Base-by-base conservation (phyloP, 2,888 invertebrate species). In the Phengaris alcon region DNA sequence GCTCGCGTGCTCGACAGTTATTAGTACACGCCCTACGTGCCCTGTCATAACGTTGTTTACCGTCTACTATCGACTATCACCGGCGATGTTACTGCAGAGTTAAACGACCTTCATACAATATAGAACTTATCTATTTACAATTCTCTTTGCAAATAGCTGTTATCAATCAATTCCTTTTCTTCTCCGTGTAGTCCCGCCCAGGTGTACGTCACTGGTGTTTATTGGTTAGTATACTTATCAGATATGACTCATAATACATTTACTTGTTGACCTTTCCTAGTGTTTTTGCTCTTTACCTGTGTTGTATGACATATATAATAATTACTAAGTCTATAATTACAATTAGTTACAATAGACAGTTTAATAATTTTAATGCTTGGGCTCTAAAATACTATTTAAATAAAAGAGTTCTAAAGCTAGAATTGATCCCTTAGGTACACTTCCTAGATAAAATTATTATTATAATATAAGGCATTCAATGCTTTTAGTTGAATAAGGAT, bases 1-100 rank as follows among this genome's bases (percentile, higher is more conserved):
- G 86, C 81, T 89, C 79, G 92, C 93, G 90, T 93, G 93, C 90
- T 90, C 88, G 85, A 79, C 84, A 88, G 90, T 90, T 90, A 92
- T 93, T 92, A 93, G 82, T 81, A 88, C 89, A 83, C 90, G 82
- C 90, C 90, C 79, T 79, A 80, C 78, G 78, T 80, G 79, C 78
- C 79, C 76, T 79, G 80, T 79, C 81, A 79, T 80, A 79, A 79
- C 75, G 76, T 76, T 76, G 77, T 77, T 77, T 76, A 74, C 75
- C 68, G 68, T 76, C 72, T 35, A 12, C 13, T 52, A 52, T 70
- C 70, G 70, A 70, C 70, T 51, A 10, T 52, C 22, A 15, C 22
- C 70, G 48, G 0, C 52, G 64, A 64, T 44, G 64, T 6, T 44
- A 64, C 64, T 64, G 52, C 6, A 70, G 51, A 51, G 48, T 70